These are phyloP conservation scores for Geotrupes spiniger DNA, from an alignment of 2,888 invertebrate genomes.

Conservation along the genomic window DNA sequence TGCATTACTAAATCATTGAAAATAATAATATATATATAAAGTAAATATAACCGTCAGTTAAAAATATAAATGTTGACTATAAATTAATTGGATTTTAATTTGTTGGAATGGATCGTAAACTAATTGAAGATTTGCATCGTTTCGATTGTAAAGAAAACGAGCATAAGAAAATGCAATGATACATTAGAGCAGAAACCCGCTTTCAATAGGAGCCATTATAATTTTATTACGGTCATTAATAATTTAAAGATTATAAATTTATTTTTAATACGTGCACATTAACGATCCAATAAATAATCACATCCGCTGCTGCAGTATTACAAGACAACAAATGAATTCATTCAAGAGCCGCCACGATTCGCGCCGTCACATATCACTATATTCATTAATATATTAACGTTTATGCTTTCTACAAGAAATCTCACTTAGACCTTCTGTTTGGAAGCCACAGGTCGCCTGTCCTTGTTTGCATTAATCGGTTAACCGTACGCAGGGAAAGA, in stretches of 20 bases:
- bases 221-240: slow-evolving; percentile 14
- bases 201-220: slow-evolving; percentile 13
- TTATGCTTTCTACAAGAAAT: slow-evolving; percentile 5
- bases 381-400: slow-evolving; percentile 6
- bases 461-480: slow-evolving; percentile 3
- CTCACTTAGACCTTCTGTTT: neutral
- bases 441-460: neutral
- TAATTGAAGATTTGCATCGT: too few species aligned
- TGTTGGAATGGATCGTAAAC: too few species aligned
- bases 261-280: slow-evolving; percentile 17
- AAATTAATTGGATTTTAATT: too few species aligned
- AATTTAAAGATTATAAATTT: slow-evolving; percentile 16
- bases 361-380: slow-evolving; percentile 9
- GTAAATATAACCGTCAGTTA: too few species aligned
- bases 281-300: slow-evolving; percentile 14
- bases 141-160: neutral
- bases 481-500: neutral
- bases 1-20: too few species aligned
- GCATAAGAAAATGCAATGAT: neutral
- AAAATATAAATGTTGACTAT: too few species aligned
- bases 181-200: slow-evolving; percentile 7
- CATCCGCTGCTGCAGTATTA: slow-evolving; percentile 12
- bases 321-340: slow-evolving; percentile 11
- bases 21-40: too few species aligned
- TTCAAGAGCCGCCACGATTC: slow-evolving; percentile 8